phyloP scores from a whole-genome alignment of 2,888 invertebrate species.

The Phragmatobia fuliginosa region DNA sequence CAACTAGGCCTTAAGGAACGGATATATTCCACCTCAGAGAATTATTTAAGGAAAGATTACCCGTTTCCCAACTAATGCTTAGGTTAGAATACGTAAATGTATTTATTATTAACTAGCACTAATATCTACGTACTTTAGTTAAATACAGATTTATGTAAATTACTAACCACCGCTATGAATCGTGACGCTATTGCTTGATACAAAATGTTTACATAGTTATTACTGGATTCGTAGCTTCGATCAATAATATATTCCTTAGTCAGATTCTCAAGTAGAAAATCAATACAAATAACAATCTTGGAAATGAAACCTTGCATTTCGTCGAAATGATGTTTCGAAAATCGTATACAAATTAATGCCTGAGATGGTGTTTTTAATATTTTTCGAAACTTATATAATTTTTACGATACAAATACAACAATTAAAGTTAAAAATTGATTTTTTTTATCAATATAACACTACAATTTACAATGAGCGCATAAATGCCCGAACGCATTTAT shows the following conservation, averaged over 20 bases:
- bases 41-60: conserved; percentile 37
- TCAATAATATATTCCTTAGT: not conserved
- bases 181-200: conserved; percentile 37
- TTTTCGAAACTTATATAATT: too few species aligned
- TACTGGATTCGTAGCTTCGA: conserved; percentile 28
- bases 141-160: conserved; percentile 52
- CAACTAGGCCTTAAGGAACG: not conserved
- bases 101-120: conserved; percentile 47
- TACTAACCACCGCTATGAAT: conserved; percentile 38
- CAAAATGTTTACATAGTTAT: conserved; percentile 48
- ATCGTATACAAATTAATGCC: not conserved
- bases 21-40: conserved; percentile 17
- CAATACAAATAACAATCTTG: not conserved
- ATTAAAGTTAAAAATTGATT: too few species aligned
- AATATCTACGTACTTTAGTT: conserved; percentile 40
- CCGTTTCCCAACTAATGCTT: conserved; percentile 32
- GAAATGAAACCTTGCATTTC: not conserved
- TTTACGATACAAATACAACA: too few species aligned
- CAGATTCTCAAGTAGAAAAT: not conserved
- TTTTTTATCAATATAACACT: too few species aligned
- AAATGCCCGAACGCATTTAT: too few species aligned
- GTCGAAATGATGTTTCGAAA: not conserved
- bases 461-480: too few species aligned
- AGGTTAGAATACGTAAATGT: conserved; percentile 42
- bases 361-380: too few species aligned